Base-by-base conservation (phyloP, 2,797 vertebrate species). In the Delichon dasypus region DNA sequence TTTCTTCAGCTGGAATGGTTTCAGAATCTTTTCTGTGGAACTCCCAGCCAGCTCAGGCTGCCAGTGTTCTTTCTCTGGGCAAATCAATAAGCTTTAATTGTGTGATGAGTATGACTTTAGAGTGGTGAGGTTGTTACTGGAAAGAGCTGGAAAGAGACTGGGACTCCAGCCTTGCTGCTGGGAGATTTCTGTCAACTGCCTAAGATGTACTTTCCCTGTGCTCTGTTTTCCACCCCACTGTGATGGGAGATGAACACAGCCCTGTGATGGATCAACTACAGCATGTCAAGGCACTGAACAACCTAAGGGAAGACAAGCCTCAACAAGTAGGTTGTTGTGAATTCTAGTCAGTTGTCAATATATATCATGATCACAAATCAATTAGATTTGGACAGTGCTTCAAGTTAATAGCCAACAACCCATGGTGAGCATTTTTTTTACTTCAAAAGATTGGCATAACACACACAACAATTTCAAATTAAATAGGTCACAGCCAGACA, bases 201-300 rank as follows among this genome's bases (percentile, higher is more conserved):
- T 36, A 36, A 57, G 6, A 11, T 13, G 13, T 3, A 50, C 57
- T 12, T 65, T 58, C 20, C 5, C 8, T 47, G 13, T 47, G 11
- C 13, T 60, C 11, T 61, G 2, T 42, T 81, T 53, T 70, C 13
- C 5, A 11, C 12, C 3, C 7, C 38, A 4, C 2, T 0, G 0
- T 5, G 30, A 20, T 9, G 30, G 45, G 21, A 75, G 45, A 66
- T 26, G 38, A 96, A 19, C 34, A 57, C 11, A 90, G 22, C 2
- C 20, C 11, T 91, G 15, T 53, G 22, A 42, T 67, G 40, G 27
- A 79, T 70, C 38, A 68, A 27, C 26, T 73, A 22, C 42, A 67
- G 4, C 18, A 7, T 18, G 9, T 34, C 27, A 54, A 38, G 47
- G 58, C 51, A 57, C 8, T 29, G 42, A 50, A 67, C 27, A 64